These are phyloP conservation scores for Dicrostonyx torquatus DNA, from an alignment of 2,797 vertebrate species.

Conservation along the genomic window DNA sequence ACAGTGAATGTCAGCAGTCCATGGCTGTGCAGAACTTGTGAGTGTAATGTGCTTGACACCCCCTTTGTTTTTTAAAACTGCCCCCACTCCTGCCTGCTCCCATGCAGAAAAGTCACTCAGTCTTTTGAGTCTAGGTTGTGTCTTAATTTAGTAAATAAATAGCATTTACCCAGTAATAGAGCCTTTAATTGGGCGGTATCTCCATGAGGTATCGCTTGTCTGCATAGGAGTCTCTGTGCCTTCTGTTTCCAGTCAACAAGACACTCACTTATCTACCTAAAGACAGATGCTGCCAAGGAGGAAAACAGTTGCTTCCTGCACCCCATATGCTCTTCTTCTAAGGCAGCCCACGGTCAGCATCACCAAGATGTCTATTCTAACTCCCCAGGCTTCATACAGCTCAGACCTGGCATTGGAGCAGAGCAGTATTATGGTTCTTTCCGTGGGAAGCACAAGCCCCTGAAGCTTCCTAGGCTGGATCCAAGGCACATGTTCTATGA, in stretches of 20 bases:
- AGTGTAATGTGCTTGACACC: neutral
- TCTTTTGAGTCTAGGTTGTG: neutral
- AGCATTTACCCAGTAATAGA: neutral
- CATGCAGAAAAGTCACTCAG: neutral
- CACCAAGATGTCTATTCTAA: neutral
- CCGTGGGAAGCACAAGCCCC: neutral
- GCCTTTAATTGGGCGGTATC: neutral
- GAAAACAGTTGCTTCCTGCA: neutral
- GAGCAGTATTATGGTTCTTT: rapidly evolving
- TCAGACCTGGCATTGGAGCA: too few relatives aligned
- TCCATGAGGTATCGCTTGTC: rapidly evolving
- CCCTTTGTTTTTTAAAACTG: slow-evolving; percentile 20
- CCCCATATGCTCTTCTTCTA: neutral
- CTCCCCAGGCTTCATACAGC: neutral
- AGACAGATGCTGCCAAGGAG: neutral
- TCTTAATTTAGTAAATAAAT: slow-evolving; percentile 24
- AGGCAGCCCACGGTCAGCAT: neutral
- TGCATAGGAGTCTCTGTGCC: neutral
- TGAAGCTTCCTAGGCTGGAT: neutral
- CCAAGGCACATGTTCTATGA: neutral
- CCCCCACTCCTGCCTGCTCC: neutral
- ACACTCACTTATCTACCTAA: neutral
- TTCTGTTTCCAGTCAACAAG: neutral
- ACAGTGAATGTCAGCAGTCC: neutral
- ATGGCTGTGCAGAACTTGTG: neutral